Evolutionary conservation across 2,113 vertebrate genomes (phyloP).

Genomic region (Microcebus jonahi): DNA sequence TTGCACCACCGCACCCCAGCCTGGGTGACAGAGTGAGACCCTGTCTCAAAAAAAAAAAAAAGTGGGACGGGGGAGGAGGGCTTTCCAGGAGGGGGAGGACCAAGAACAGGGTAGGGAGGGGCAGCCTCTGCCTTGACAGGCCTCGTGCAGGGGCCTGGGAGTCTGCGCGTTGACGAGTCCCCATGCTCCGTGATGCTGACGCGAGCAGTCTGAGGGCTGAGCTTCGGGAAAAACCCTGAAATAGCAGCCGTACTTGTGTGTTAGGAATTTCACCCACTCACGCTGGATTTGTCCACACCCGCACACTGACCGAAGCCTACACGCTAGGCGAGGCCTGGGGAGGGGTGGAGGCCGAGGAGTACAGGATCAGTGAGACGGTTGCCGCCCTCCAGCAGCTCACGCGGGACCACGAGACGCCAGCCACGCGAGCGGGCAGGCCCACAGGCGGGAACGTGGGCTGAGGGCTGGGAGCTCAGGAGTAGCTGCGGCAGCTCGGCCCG

Average conservation of each 20-base stretch:
- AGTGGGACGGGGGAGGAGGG: neutral
- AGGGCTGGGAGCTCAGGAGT: fast-evolving
- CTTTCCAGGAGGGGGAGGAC: neutral
- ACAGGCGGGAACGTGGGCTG: fast-evolving
- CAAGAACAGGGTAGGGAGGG: neutral
- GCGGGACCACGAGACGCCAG: fast-evolving
- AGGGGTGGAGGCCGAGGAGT: neutral
- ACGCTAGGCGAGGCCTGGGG: neutral
- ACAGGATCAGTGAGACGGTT: neutral
- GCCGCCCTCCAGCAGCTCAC: neutral
- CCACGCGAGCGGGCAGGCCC: neutral
- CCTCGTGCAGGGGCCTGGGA: neutral
- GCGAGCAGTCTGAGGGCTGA: neutral
- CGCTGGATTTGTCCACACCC: neutral
- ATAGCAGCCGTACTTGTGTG: neutral
- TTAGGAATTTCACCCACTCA: neutral
- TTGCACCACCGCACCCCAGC: too few relatives aligned
- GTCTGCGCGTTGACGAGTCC: too few relatives aligned
- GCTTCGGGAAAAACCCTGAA: neutral
- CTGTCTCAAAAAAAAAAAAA: too few relatives aligned
- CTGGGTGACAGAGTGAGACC: too few relatives aligned
- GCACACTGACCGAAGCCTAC: fast-evolving
- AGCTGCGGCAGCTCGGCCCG: neutral
- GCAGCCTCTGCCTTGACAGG: neutral
- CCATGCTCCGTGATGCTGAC: neutral